A percentile compares a stretch with the other conserved stretches of the same genome.
These are phyloP conservation scores for Champsocephalus esox DNA, from an alignment of 2,797 vertebrate genomes.

Conservation along the genomic window DNA sequence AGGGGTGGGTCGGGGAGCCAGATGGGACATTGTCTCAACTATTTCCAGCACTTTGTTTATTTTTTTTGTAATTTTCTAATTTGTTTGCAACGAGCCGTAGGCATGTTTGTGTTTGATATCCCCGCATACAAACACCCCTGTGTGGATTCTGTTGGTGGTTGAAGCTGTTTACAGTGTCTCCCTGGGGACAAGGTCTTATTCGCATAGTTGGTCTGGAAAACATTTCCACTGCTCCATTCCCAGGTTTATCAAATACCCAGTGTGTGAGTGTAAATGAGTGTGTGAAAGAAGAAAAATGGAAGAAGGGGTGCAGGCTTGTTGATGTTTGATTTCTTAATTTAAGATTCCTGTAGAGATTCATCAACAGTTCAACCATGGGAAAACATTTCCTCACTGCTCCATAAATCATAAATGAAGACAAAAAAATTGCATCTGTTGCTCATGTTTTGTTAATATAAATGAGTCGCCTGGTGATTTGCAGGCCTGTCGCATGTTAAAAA, in stretches of 20 bases:
- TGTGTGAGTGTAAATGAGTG: conserved; percentile 48
- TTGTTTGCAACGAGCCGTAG: conserved; percentile 67
- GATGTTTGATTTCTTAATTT: conserved; percentile 18
- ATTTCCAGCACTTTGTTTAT: conserved; percentile 62
- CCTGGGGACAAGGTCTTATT: conserved; percentile 73
- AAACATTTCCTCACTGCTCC: conserved; percentile 21
- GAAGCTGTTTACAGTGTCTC: conserved; percentile 71
- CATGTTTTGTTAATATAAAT: conserved; percentile 31
- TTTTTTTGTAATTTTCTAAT: conserved; percentile 65
- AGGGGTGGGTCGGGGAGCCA: conserved; percentile 17
- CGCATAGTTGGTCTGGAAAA: conserved; percentile 80
- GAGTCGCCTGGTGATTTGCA: conserved; percentile 4
- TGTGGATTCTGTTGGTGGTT: conserved; percentile 64
- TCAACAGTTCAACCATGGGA: conserved; percentile 36
- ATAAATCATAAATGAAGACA: conserved; percentile 46
- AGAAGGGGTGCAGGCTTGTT: conserved; percentile 4
- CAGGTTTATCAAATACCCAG: conserved; percentile 72
- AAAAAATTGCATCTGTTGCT: conserved; percentile 35
- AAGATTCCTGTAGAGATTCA: conserved; percentile 35
- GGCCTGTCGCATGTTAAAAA: conserved; percentile 43
- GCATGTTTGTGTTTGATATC: conserved; percentile 74
- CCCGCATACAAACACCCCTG: conserved; percentile 39
- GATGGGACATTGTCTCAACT: conserved; percentile 42
- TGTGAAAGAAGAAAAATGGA: conserved; percentile 29
- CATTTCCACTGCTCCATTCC: conserved; percentile 74